Conservation (phyloP, 2,888 invertebrate species). For the Chouioia cunea region DNA sequence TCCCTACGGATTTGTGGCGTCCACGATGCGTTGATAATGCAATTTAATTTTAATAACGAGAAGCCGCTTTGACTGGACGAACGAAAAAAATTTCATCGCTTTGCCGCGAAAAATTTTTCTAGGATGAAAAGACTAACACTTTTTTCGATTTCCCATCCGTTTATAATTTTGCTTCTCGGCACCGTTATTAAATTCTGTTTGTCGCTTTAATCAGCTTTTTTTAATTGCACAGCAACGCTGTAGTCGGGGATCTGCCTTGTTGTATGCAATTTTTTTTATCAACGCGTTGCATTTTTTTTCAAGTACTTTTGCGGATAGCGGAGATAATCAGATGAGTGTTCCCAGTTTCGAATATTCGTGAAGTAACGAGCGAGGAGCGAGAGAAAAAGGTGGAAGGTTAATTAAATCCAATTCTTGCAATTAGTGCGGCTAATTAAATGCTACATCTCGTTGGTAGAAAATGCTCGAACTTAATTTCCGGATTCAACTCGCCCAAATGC, state of each 20-base stretch:
- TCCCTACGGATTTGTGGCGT: slow-evolving; percentile 59
- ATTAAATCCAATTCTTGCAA: slow-evolving; percentile 64
- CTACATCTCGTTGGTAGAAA: slow-evolving; percentile 49
- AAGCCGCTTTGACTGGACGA: neutral
- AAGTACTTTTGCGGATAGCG: slow-evolving; percentile 12
- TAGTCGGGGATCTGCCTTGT: neutral
- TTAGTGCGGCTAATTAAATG: slow-evolving; percentile 64
- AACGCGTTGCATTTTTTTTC: neutral
- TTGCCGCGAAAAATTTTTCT: neutral
- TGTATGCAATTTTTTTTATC: neutral
- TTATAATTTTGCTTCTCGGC: slow-evolving; percentile 15
- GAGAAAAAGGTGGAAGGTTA: slow-evolving; percentile 58
- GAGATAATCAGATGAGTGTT: slow-evolving; percentile 8
- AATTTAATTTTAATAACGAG: slow-evolving; percentile 63
- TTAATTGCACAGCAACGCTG: neutral
- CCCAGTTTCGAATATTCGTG: slow-evolving; percentile 22
- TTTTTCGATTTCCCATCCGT: neutral
- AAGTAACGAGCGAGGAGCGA: neutral
- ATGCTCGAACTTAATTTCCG: slow-evolving; percentile 37
- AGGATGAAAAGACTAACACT: neutral
- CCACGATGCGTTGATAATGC: slow-evolving; percentile 61
- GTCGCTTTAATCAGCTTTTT: slow-evolving; percentile 23
- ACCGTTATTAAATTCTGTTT: slow-evolving; percentile 17
- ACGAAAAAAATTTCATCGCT: slow-evolving; percentile 36
- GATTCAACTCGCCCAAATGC: slow-evolving; percentile 13